Evolutionary conservation across 2,888 invertebrate genomes (phyloP).

Genomic region (Lepidonotus clava): DNA sequence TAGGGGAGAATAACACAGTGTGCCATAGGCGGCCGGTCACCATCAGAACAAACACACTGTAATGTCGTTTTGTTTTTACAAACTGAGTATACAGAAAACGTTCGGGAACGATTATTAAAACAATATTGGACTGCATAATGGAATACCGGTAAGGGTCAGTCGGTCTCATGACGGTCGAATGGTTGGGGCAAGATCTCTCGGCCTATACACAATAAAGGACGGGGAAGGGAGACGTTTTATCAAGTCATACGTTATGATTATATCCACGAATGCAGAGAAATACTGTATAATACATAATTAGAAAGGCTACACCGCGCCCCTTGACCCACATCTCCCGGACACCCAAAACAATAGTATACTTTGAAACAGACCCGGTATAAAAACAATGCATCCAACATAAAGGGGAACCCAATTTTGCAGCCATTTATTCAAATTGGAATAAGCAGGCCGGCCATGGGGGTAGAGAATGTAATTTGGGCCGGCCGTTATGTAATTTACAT

Average conservation of each 20-base stretch:
- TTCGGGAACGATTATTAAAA: not conserved
- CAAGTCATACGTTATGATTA: too few species aligned
- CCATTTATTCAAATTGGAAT: constrained; percentile 25
- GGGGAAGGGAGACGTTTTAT: too few species aligned
- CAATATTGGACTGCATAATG: constrained; percentile 8
- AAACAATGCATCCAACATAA: not conserved
- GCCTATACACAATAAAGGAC: too few species aligned
- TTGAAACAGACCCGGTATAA: not conserved
- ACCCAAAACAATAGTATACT: not conserved
- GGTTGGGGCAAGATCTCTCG: too few species aligned
- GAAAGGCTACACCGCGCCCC: not conserved
- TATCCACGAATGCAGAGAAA: too few species aligned
- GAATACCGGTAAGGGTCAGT: not conserved
- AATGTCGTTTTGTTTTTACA: constrained; percentile 52
- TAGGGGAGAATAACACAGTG: constrained; percentile 22
- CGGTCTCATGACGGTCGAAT: not conserved
- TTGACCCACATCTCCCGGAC: not conserved
- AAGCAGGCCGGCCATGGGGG: not conserved
- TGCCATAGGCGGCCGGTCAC: not conserved
- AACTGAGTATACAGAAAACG: constrained; percentile 33
- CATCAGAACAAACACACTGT: constrained; percentile 11
- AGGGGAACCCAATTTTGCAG: not conserved
- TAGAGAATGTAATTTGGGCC: constrained; percentile 26
- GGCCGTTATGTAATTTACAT: constrained; percentile 50
- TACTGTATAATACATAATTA: not conserved